Evolutionary conservation across 2,888 invertebrate genomes (phyloP).

Genomic region (Homarus gammarus): DNA sequence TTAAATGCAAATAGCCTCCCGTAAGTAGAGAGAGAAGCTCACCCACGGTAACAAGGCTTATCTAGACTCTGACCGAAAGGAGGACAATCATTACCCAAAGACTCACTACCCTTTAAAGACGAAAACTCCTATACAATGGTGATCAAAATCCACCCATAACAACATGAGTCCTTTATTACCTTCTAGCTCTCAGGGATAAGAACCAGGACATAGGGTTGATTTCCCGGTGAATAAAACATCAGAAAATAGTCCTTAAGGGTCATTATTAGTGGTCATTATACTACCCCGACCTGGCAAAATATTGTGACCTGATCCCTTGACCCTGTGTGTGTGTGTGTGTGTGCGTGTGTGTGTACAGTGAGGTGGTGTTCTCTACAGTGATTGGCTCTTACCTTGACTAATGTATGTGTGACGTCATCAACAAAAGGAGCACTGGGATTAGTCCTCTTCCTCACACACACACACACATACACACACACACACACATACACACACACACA

Average conservation of each 20-base stretch:
- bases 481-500: slow-evolving; percentile 10
- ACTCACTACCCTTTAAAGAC: not conserved
- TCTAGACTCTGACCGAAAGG: slow-evolving; percentile 2
- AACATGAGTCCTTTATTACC: not conserved
- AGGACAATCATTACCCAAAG: not conserved
- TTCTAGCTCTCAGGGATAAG: not conserved
- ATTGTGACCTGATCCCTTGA: no score
- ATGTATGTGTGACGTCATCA: no score
- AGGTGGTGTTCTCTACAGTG: no score
- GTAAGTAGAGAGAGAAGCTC: slow-evolving; percentile 5
- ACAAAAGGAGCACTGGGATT: no score
- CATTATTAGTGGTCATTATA: not conserved
- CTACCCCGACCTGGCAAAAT: not conserved
- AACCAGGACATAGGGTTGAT: not conserved
- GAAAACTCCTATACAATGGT: not conserved
- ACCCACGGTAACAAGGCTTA: slow-evolving; percentile 32
- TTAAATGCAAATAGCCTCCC: slow-evolving; percentile 42
- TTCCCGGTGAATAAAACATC: not conserved
- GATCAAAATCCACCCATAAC: not conserved
- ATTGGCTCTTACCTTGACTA: no score
- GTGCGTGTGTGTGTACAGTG: no score
- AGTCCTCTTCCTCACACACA: no score
- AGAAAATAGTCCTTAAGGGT: not conserved
- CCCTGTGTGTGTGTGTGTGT: no score
- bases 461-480: slow-evolving; percentile 18